Base-by-base conservation (phyloP, 2,797 vertebrate species). In the Helicolenus hilgendorfi region DNA sequence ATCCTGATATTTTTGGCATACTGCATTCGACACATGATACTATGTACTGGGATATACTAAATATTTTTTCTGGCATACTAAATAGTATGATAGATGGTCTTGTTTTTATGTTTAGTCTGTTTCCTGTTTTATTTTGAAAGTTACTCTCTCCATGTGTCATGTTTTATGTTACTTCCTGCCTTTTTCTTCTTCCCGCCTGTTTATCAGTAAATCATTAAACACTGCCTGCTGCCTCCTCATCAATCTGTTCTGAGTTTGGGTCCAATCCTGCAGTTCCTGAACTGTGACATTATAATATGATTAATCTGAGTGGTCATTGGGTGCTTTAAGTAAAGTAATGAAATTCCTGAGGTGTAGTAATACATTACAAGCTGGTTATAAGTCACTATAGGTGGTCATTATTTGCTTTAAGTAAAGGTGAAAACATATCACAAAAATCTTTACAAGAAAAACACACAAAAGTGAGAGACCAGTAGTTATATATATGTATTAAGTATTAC, bases 141-240 rank as follows among this genome's bases (percentile, higher is more conserved):
- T n/a, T n/a, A 53, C 45, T 53, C 20, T 20, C 45, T 18, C 20
- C 20, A n/a, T 53, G 45, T 53, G 38, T 41, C 14, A 6, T 41
- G 14, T 9, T 8, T 0, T n/a, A 0, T 53, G 20, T n/a, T n/a
- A 53, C 45, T n/a, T 53, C 45, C 45, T 53, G 45, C 3, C 45
- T 53, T 53, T 53, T 18, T 53, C 45, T 53, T 49, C 7, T 2
- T 3, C 18, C 6, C 15, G 9, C 45, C 45, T 49, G 45, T 49
- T 49, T 0, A n/a, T 53, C 1, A 20, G 38, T 41, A 41, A 41
- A 0, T 41, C 38, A 41, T 41, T 41, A 14, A 41, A 41, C 38
- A 41, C 38, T 15, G 38, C 38, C 38, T 41, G 38, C 38, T 41
- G 13, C 38, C 38, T 41, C 38, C 38, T 49, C 45, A 0, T 49